These are phyloP conservation scores for Passer domesticus DNA, from an alignment of 2,113 vertebrate genomes.

Conservation along the genomic window DNA sequence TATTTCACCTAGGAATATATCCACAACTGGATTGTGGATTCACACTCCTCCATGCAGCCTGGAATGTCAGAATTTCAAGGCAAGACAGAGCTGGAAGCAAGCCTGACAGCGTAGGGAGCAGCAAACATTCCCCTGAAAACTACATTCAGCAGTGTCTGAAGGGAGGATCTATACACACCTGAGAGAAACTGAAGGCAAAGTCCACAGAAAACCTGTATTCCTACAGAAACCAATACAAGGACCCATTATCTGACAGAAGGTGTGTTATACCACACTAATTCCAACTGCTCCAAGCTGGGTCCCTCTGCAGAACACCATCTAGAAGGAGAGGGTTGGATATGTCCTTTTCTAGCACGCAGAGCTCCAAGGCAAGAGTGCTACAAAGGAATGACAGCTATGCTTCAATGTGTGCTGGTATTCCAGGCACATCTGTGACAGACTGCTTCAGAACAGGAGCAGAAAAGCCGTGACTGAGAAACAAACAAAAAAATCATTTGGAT, in stretches of 20 bases:
- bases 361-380: not conserved
- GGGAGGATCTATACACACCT: not conserved
- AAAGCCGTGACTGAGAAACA: not conserved
- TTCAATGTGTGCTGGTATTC: not conserved
- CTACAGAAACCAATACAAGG: not conserved
- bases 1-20: not conserved
- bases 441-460: not conserved
- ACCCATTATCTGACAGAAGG: not conserved
- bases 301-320: not conserved
- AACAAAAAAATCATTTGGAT: not conserved
- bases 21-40: not conserved
- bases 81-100: not conserved
- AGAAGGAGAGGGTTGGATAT: not conserved
- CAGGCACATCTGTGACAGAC: accelerated
- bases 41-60: not conserved
- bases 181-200: not conserved
- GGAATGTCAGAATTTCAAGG: not conserved
- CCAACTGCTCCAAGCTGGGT: not conserved
- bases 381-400: accelerated
- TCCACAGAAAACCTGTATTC: not conserved
- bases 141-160: not conserved
- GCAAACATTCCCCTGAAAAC: not conserved
- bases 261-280: not conserved
- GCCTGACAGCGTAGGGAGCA: not conserved
- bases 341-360: not conserved